phyloP scores from a whole-genome alignment of 2,113 vertebrate species.

The Sigmodon hispidus region DNA sequence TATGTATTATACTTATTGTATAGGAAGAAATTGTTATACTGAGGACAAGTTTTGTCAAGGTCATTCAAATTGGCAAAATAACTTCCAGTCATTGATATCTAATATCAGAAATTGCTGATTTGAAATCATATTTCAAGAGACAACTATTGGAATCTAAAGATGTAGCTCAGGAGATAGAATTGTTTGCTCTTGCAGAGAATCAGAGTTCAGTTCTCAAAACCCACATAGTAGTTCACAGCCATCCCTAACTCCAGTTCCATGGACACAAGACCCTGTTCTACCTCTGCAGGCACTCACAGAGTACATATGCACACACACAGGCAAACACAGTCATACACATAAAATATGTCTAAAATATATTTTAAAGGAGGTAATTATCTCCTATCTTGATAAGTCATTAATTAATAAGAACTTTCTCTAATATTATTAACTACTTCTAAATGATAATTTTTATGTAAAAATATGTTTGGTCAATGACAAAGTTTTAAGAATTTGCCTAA shows the following conservation, averaged over 20 bases:
- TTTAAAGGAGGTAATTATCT: not conserved
- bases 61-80: not conserved
- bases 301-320: not conserved
- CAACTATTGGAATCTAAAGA: not conserved
- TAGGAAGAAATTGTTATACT: not conserved
- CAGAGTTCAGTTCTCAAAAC: not conserved
- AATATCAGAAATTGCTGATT: not conserved
- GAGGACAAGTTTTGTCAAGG: not conserved
- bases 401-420: not conserved
- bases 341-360: not conserved
- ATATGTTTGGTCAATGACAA: not conserved
- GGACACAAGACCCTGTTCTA: no score
- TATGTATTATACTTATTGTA: not conserved
- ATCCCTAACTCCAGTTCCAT: not conserved
- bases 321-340: not conserved
- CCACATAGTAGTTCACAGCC: not conserved
- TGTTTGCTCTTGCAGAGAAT: not conserved
- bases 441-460: not conserved
- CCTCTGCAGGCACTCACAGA: not conserved
- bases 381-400: not conserved
- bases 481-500: conserved; percentile 4
- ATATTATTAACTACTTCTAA: not conserved
- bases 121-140: not conserved
- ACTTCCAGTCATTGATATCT: not conserved
- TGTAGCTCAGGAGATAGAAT: not conserved